Evolutionary conservation across 2,113 vertebrate species (phyloP).

Genomic region (Smithornis capensis): DNA sequence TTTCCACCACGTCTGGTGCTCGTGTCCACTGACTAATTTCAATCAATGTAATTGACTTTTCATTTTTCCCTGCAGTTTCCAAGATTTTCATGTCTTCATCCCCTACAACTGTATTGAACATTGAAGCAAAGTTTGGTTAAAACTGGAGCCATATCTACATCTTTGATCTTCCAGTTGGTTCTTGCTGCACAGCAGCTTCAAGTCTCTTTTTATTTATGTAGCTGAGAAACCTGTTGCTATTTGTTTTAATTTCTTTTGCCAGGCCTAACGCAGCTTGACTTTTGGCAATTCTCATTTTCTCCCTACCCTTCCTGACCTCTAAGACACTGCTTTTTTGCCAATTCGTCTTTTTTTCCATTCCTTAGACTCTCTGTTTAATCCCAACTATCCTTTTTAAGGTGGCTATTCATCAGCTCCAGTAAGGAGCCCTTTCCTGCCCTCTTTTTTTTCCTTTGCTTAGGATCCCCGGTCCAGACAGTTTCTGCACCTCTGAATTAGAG

Average conservation of each 20-base stretch:
- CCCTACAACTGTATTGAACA: neutral
- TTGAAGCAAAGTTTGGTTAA: neutral
- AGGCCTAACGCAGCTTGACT: conserved; percentile 54
- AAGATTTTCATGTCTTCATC: neutral
- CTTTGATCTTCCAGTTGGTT: conserved; percentile 22
- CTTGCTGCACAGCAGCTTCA: conserved; percentile 2
- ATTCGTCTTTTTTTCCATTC: conserved; percentile 47
- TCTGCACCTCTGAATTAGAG: neutral
- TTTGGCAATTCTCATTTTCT: conserved; percentile 57
- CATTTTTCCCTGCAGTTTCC: neutral
- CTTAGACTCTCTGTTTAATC: conserved; percentile 3
- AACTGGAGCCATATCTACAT: conserved; percentile 1
- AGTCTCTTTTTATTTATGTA: conserved; percentile 62
- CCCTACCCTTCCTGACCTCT: conserved; percentile 54
- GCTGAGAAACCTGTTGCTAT: conserved; percentile 64
- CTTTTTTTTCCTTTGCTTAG: neutral
- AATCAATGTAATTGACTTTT: neutral
- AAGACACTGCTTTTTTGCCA: conserved; percentile 36
- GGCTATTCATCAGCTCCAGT: neutral
- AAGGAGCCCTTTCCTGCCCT: neutral
- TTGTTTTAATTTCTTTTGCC: conserved; percentile 63
- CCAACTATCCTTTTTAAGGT: conserved; percentile 36
- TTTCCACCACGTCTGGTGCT: neutral
- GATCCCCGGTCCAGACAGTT: neutral
- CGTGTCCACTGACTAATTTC: neutral